Evolutionary conservation across 2,888 invertebrate genomes (phyloP), one percentile per base, ranked within the genome.

Genomic region (Chrysolina americana): DNA sequence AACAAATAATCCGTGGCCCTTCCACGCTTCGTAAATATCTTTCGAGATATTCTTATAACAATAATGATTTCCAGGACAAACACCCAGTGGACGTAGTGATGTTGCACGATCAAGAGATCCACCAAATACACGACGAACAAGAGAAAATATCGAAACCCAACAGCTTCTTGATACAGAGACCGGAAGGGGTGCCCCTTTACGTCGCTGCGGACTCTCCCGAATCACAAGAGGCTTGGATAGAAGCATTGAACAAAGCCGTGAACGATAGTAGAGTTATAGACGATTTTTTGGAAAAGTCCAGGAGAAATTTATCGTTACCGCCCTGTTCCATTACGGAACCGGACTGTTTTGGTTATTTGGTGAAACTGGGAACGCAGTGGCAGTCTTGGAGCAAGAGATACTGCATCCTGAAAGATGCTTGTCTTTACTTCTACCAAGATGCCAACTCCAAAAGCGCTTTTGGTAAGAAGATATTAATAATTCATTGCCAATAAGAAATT

Each of bases 321-420:
- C 94, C 96, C 0, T 92, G 92, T 68, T 92, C 93, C 48, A 94
- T 98, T 76, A 91, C 92, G 17, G 91, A 94, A 75, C 95, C 97
- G 0, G 98, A 98, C 86, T 98, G 98, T 88, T 95, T 95, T 85
- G 98, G 98, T n/a, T 95, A 95, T 87, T 91, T 98, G 74, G 93
- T 94, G 89, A 97, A 97, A 89, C 91, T 97, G 78, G 94, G 94
- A 68, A 94, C 93, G 75, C 94, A 94, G 83, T 95, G 96, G 91
- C 94, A 95, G 85, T 94, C 95, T 21, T 98, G 98, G 97, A 94
- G 94, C 76, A 93, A 95, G 84, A 92, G 97, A 69, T 98, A 97
- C 89, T 98, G 97, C 89, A 95, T 98, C 47, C 91, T 98, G 63
- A 98, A 98, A 88, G 97, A 98, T 87, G 98, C 97, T 59, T 97